Evolutionary conservation across 2,113 vertebrate genomes (phyloP).

Genomic region (Heterochromis multidens): DNA sequence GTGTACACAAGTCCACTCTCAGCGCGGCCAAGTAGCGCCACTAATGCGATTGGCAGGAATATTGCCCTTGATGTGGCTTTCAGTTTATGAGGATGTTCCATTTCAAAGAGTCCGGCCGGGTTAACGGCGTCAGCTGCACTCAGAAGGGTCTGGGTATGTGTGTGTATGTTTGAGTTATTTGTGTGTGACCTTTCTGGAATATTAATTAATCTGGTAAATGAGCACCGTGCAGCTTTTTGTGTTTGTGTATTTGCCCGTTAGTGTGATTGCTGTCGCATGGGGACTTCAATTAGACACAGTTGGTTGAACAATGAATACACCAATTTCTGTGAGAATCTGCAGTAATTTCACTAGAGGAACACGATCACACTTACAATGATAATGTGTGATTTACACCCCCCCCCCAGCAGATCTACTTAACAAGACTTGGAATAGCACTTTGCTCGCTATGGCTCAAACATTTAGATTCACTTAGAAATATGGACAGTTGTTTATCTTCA

Average conservation of each 20-base stretch:
- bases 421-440: neutral
- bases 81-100: conserved; percentile 44
- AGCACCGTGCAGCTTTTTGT: conserved; percentile 2
- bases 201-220: conserved; percentile 42
- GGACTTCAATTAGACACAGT: conserved; percentile 21
- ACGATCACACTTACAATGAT: neutral
- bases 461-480: fast-evolving
- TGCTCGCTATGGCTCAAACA: neutral
- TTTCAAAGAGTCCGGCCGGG: conserved; percentile 17
- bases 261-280: neutral
- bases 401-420: too few species aligned
- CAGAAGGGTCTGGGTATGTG: neutral
- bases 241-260: conserved; percentile 4
- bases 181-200: conserved; percentile 14
- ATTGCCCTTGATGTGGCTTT: conserved; percentile 45
- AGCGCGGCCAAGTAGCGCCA: neutral
- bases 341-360: neutral
- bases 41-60: conserved; percentile 38
- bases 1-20: conserved; percentile 19
- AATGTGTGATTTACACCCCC: neutral
- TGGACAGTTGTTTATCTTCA: fast-evolving
- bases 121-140: conserved; percentile 1
- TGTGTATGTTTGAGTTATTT: neutral
- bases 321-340: neutral
- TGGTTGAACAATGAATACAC: neutral